Conservation (phyloP, 2,797 vertebrate genomes). For the Bufotes viridis region DNA sequence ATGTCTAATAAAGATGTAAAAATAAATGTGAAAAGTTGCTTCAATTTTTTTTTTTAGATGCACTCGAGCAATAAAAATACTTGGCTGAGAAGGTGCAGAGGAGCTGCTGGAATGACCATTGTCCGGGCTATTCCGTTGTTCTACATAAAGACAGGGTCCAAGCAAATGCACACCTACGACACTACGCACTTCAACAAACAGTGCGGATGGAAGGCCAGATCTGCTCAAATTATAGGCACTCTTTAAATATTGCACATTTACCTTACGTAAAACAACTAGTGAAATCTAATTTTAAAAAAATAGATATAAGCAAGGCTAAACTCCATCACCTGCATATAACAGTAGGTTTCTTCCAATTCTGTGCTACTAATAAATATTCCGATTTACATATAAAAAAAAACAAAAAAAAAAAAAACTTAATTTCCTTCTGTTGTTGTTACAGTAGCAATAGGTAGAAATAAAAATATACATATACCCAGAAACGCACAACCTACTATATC, state of each 20-base stretch:
- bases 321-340: not conserved
- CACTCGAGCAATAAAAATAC: not conserved
- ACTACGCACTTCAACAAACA: too few relatives aligned
- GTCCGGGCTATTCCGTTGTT: not conserved
- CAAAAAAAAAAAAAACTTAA: not conserved
- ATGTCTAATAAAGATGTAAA: too few relatives aligned
- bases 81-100: not conserved
- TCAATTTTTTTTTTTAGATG: not conserved
- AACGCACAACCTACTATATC: not conserved
- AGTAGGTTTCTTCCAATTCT: not conserved
- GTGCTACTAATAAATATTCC: slow-evolving; percentile 19
- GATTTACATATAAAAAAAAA: not conserved
- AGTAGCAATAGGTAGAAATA: not conserved
- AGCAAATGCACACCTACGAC: too few relatives aligned
- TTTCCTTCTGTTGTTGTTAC: not conserved
- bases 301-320: not conserved
- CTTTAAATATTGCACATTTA: not conserved
- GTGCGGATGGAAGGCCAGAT: not conserved
- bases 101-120: not conserved
- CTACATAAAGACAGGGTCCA: too few relatives aligned
- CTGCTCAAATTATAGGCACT: not conserved
- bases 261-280: not conserved
- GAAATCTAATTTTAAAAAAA: not conserved
- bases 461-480: not conserved
- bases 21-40: not conserved